Percentiles rank a stretch among this genome's conserved stretches.
Evolutionary conservation across 2,888 invertebrate species (phyloP).

Genomic region (Leptopilina drosophilae): DNA sequence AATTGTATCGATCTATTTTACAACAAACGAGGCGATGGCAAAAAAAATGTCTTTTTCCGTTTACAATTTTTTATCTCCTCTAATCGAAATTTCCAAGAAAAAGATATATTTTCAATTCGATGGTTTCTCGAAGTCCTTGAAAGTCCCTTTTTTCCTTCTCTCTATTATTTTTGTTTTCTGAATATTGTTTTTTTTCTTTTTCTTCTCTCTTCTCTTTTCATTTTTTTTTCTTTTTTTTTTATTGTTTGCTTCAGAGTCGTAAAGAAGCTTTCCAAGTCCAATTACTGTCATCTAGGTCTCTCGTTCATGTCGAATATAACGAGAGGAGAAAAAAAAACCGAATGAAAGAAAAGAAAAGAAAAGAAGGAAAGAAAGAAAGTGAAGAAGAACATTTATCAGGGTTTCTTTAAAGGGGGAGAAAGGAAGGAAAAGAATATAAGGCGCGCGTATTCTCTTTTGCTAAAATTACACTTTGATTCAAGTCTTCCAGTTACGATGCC

Average conservation of each 20-base stretch:
- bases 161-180: slow-evolving; percentile 9
- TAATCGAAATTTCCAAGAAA: not conserved
- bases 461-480: slow-evolving; percentile 40
- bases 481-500: slow-evolving; percentile 38
- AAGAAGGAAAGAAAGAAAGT: no score
- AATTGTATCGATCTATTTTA: no score
- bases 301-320: slow-evolving; percentile 20
- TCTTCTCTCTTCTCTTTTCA: no score
- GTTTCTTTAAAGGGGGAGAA: not conserved
- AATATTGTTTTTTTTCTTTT: not conserved
- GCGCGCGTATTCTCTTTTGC: slow-evolving; percentile 11
- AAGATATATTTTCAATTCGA: slow-evolving; percentile 43
- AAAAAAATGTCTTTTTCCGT: not conserved
- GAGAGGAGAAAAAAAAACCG: not conserved
- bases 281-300: slow-evolving; percentile 36
- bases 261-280: slow-evolving; percentile 37
- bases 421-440: slow-evolving; percentile 13
- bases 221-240: not conserved
- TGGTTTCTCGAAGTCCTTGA: slow-evolving; percentile 17
- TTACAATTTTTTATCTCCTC: not conserved
- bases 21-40: no score
- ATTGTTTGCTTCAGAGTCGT: not conserved
- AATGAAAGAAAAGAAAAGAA: no score
- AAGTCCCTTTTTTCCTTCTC: not conserved
- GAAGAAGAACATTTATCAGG: slow-evolving; percentile 30